Conservation (phyloP, 1,140 invertebrate species). For the Penaeus chinensis region DNA sequence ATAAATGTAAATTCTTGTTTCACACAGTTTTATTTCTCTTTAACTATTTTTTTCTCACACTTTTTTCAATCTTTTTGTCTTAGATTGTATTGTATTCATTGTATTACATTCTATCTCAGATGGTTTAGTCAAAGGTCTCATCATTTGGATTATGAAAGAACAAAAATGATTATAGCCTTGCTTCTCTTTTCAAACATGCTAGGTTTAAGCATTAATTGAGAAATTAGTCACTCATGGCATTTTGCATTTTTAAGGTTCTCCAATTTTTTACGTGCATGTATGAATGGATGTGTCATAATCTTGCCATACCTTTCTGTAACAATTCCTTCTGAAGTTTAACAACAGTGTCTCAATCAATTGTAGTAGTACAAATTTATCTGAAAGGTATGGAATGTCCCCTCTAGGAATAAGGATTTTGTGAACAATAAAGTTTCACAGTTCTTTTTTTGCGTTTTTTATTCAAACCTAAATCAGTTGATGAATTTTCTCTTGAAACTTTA, state of each 20-base stretch:
- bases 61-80: neutral
- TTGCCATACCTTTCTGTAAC: slow-evolving; percentile 40
- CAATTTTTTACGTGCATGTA: slow-evolving; percentile 36
- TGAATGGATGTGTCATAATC: slow-evolving; percentile 34
- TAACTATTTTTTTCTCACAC: neutral
- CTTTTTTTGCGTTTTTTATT: neutral
- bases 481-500: no score
- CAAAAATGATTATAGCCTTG: no score
- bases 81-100: neutral
- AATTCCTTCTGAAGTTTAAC: slow-evolving; percentile 28
- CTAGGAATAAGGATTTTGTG: slow-evolving; percentile 27
- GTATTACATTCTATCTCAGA: neutral
- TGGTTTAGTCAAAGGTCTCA: neutral
- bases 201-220: neutral
- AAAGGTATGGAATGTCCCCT: slow-evolving; percentile 44
- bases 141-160: no score
- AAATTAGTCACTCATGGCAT: slow-evolving; percentile 27
- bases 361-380: slow-evolving; percentile 43
- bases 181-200: no score
- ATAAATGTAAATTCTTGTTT: slow-evolving; percentile 33
- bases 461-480: no score
- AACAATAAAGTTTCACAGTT: slow-evolving; percentile 44
- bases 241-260: slow-evolving; percentile 27
- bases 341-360: slow-evolving; percentile 11
- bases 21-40: neutral